Base-by-base conservation (phyloP, 64 coral and sea anemone genomes). In the Anthopleura sola region DNA sequence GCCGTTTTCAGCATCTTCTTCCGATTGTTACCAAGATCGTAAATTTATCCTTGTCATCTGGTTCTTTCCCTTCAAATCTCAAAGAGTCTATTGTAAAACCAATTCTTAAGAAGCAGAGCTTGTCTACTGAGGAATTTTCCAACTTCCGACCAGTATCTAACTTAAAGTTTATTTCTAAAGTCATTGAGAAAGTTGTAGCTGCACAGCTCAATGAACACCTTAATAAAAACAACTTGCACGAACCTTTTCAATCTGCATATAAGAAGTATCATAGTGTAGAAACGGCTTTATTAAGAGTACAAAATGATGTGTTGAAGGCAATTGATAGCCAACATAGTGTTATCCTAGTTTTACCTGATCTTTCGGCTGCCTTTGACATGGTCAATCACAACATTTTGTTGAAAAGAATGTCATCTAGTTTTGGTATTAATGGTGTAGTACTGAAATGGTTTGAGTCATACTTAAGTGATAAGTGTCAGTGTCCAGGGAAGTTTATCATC, bases 1-100 rank as follows among this genome's bases (percentile, higher is more conserved):
- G 71, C 49, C 85, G 88, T 75, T 55, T 75, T 15, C 26, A 77
- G 75, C 24, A 3, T 62, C 40, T 91, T 75, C 37, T 37, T 37
- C 75, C 33, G 15, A 48, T 81, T 19, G 79, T 87, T 10, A 79
- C 49, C 26, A 79, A 36, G 56, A 87, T n/a, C n/a, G n/a, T n/a
- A n/a, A n/a, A n/a, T n/a, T n/a, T n/a, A n/a, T n/a, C n/a, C n/a
- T n/a, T n/a, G n/a, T n/a, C n/a, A n/a, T n/a, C n/a, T n/a, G n/a
- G n/a, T n/a, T n/a, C 66, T 4, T 17, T 87, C 3, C 86, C 49
- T 21, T 23, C 24, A 31, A 31, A 90, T 16, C 47, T 90, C 37
- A 90, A 86, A 81, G 38, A 86, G 34, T 75, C 89, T 64, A 79
- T 81, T 49, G 58, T 91, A 15, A 86, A 78, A 79, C 89, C 89